Base-by-base conservation (phyloP, 2,888 invertebrate genomes). In the Habroteleia sp. region DNA sequence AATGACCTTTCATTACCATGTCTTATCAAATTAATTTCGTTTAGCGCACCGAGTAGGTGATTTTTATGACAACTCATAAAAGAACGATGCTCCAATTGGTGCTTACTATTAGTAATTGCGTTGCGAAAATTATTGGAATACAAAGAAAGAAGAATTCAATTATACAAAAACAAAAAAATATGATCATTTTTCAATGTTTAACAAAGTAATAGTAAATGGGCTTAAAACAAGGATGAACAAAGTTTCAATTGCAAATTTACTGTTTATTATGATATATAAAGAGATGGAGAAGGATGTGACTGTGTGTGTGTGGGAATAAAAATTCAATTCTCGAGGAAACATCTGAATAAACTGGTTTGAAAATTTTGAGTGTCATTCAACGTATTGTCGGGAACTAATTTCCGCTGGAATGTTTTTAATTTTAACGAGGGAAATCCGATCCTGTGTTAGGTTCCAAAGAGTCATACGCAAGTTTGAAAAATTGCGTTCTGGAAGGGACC, bases 1-100 rank as follows among this genome's bases (percentile, higher is more conserved):
- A 85, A 85, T 80, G 82, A 84, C 80, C 81, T 82, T 82, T 86
- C 84, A 83, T 87, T 87, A 87, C 81, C 81, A 73, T 84, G 87
- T 87, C 87, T 79, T 76, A 77, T 83, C 83, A 81, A 84, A 87
- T 87, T 85, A 85, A 83, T 80, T 79, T 79, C 77, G 71, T 79
- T 79, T 74, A 39, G 7, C 4, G 10, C 29, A 31, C 3, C 27
- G n/a, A 27, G 27, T 27, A 27, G 68, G 72, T n/a, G n/a, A n/a
- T n/a, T n/a, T n/a, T n/a, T n/a, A n/a, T n/a, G n/a, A n/a, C n/a
- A n/a, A n/a, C n/a, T n/a, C n/a, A n/a, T n/a, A n/a, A n/a, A n/a
- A n/a, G n/a, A n/a, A n/a, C n/a, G n/a, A n/a, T n/a, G n/a, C n/a
- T n/a, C n/a, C 62, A 31, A 1, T 7, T 11, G 16, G n/a, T n/a